phyloP scores from a whole-genome alignment of 2,797 vertebrate genomes.

The Malacoraja senta region DNA sequence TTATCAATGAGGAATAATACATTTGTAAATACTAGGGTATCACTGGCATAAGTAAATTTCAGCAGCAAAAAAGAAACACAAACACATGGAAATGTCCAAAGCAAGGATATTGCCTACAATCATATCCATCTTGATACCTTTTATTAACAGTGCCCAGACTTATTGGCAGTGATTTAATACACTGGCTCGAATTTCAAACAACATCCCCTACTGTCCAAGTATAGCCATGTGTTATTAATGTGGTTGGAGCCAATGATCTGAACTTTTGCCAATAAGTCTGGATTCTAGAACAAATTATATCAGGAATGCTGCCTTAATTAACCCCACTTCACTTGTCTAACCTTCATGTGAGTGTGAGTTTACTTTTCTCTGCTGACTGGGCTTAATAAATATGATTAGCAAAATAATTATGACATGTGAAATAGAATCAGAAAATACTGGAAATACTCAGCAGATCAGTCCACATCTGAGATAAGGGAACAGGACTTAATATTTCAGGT shows the following conservation, averaged over 20 bases:
- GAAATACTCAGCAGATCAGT: too few species aligned
- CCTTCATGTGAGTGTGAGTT: background rate
- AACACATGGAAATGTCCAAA: background rate
- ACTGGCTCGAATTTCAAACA: constrained; percentile 32
- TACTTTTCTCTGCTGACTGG: background rate
- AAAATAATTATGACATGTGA: background rate
- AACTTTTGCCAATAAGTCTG: constrained; percentile 31
- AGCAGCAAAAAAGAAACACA: background rate
- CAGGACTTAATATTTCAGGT: too few species aligned
- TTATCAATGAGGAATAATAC: background rate
- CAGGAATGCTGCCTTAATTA: constrained; percentile 15
- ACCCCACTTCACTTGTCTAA: background rate
- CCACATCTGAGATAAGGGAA: too few species aligned
- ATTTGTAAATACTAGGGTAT: background rate
- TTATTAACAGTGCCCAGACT: constrained; percentile 33
- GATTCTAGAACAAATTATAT: constrained; percentile 26
- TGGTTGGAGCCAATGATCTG: constrained; percentile 31
- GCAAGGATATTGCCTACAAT: background rate
- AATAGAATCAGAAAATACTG: too few species aligned
- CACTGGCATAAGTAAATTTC: background rate
- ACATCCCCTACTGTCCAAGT: constrained; percentile 28
- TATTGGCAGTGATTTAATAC: constrained; percentile 29
- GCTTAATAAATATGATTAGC: background rate
- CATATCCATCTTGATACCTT: constrained; percentile 11
- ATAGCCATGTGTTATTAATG: constrained; percentile 38